phyloP scores from a whole-genome alignment of 2,888 invertebrate genomes.

The Noctua janthe region DNA sequence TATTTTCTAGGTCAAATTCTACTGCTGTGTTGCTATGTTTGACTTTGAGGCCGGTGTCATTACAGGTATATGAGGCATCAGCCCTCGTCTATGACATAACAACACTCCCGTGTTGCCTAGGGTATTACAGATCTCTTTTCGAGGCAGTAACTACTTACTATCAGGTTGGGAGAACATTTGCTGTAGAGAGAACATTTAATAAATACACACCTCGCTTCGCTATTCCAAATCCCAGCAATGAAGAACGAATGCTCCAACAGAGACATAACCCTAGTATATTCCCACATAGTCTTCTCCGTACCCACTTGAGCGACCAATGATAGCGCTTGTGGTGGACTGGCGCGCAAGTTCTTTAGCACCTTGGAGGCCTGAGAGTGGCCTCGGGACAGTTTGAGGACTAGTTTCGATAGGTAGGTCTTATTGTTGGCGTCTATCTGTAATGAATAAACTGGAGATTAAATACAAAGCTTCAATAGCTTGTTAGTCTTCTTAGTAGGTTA shows the following conservation, averaged over 20 bases:
- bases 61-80: no score
- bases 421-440: slow-evolving; percentile 88
- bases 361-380: slow-evolving; percentile 86
- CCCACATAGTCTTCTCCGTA: slow-evolving; percentile 87
- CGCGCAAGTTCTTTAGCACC: slow-evolving; percentile 82
- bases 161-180: not conserved
- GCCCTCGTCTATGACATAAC: no score
- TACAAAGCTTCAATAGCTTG: no score
- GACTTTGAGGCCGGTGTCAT: no score
- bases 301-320: slow-evolving; percentile 87
- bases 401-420: slow-evolving; percentile 85
- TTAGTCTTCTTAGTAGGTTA: no score
- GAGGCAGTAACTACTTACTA: not conserved
- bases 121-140: no score
- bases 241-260: slow-evolving; percentile 87
- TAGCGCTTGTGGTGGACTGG: slow-evolving; percentile 84
- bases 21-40: no score
- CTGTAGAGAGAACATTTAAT: not conserved
- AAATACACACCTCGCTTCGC: slow-evolving; percentile 80
- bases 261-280: slow-evolving; percentile 86
- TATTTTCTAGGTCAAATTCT: no score
- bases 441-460: not conserved
- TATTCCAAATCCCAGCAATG: slow-evolving; percentile 86
- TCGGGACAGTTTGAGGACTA: slow-evolving; percentile 85
- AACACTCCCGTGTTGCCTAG: no score